Evolutionary conservation across 1,140 invertebrate genomes (phyloP), one percentile per base, ranked within the genome.

Genomic region (Diorhabda elongata): DNA sequence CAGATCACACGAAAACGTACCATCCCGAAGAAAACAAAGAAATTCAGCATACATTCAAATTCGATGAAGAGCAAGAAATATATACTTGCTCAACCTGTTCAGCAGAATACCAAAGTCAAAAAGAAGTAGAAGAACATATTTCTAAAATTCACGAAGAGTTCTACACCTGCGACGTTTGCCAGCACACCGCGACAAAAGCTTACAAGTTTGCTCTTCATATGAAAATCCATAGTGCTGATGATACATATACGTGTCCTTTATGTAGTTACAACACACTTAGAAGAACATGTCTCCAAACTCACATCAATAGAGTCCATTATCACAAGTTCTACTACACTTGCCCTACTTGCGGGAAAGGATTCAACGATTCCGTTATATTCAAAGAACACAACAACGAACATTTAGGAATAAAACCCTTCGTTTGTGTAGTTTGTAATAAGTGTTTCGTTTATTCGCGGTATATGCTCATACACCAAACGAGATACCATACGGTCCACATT

Each of bases 321-420:
- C 69, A 73, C 47, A 74, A 76, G 66, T 84, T 84, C 68, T 81
- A 81, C 4, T 83, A 83, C 59, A 76, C 82, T 0, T 85, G 84
- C 67, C 80, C 79, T 59, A 76, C 83, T 3, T 86, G 85, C 74
- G 83, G 82, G 0, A 85, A 85, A 76, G 82, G 82, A 0, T 85
- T 85, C 74, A 75, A 74, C 58, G 76, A 77, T 11, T 66, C 69
- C 3, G 71, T 74, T 9, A 70, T 76, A 5, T 77, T 68, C 64
- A 77, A 74, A 47, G 86, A 88, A 72, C 88, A 90, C 64, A 81
- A 87, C 70, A 86, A 89, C 74, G 88, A 88, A 3, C 84, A 91
- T 7, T 86, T 87, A 0, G 88, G 91, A 0, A 90, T 92, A 73
- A 86, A 87, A 74, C 86, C 89, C 0, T 87, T 87, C 72, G 80